Percentiles rank a stretch among this genome's conserved stretches.
Evolutionary conservation across 2,888 invertebrate genomes (phyloP).

Genomic region (Erebia epiphron): DNA sequence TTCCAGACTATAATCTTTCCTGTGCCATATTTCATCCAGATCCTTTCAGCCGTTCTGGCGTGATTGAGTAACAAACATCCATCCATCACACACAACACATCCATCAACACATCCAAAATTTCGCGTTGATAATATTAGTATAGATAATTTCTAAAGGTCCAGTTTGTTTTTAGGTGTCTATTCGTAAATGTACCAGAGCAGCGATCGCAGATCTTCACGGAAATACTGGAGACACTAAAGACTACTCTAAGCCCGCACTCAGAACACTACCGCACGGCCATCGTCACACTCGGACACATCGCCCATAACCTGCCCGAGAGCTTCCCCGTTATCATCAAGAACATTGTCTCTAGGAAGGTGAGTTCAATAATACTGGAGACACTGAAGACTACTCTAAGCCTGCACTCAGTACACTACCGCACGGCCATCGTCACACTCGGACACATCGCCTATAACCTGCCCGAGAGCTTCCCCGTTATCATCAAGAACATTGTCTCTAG

Average conservation of each 20-base stretch:
- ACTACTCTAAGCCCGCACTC: constrained; percentile 88
- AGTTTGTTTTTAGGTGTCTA: constrained; percentile 86
- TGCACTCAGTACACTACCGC: constrained; percentile 90
- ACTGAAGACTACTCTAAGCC: constrained; percentile 88
- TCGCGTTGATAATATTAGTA: too few species aligned
- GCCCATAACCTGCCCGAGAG: constrained; percentile 95
- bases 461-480: constrained; percentile 93
- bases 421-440: constrained; percentile 97
- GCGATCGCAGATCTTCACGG: constrained; percentile 90
- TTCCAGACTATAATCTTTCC: too few species aligned
- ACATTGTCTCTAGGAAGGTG: constrained; percentile 93
- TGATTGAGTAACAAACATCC: too few species aligned
- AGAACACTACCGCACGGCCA: constrained; percentile 94
- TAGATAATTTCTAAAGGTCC: not conserved
- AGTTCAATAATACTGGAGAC: constrained; percentile 86
- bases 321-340: constrained; percentile 95
- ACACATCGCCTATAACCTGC: constrained; percentile 96
- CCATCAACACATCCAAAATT: too few species aligned
- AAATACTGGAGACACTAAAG: constrained; percentile 91
- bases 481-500: constrained; percentile 95
- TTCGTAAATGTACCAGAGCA: constrained; percentile 89
- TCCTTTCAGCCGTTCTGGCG: too few species aligned
- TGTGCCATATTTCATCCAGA: too few species aligned
- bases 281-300: constrained; percentile 97
- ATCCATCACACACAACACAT: too few species aligned